These are phyloP conservation scores for Leucoraja erinaceus DNA, from an alignment of 2,113 vertebrate genomes.

Conservation along the genomic window DNA sequence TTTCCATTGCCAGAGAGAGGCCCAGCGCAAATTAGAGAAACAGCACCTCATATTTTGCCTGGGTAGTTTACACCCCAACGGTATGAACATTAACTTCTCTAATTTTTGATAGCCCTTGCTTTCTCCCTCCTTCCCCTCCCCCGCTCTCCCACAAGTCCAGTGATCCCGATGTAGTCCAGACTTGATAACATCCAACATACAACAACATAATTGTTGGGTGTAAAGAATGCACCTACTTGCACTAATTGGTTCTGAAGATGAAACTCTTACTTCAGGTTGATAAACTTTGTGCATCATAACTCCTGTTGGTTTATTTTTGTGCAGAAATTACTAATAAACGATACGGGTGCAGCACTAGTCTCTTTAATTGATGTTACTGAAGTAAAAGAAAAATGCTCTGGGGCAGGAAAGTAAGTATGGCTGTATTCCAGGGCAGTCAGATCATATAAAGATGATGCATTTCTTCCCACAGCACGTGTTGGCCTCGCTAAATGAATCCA, in stretches of 20 bases:
- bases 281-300: neutral
- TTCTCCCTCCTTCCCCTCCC: no score
- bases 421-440: neutral
- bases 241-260: neutral
- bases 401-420: neutral
- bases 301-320: neutral
- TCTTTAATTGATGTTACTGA: slow-evolving; percentile 5
- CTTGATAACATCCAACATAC: neutral
- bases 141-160: no score
- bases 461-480: neutral
- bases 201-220: neutral
- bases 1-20: no score
- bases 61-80: no score
- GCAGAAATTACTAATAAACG: neutral
- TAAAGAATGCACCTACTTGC: neutral
- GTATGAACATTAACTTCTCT: no score
- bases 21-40: no score
- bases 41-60: no score
- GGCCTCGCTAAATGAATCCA: slow-evolving; percentile 8
- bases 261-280: neutral
- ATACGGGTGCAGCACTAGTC: neutral
- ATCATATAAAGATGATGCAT: slow-evolving; percentile 8
- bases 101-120: no score
- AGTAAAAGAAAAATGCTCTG: neutral
- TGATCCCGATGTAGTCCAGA: neutral